phyloP scores from a whole-genome alignment of 2,888 invertebrate species.

The Stenichneumon culpator region DNA sequence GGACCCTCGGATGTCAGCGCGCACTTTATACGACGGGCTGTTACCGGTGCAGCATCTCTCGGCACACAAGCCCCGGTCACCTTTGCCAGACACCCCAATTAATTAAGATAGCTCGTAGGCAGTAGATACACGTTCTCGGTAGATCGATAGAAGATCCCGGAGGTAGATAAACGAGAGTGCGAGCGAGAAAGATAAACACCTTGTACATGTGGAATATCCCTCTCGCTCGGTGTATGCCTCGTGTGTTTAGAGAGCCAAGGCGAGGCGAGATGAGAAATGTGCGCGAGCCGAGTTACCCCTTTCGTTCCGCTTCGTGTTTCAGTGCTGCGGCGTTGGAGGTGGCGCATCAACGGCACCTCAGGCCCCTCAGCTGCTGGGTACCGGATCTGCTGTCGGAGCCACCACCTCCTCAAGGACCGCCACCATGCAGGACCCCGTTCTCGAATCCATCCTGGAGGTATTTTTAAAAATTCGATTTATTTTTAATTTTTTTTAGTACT shows the following conservation, averaged over 20 bases:
- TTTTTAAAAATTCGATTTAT: not conserved
- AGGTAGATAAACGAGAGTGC: conserved; percentile 70
- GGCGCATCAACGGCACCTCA: conserved; percentile 84
- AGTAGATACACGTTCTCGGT: conserved; percentile 71
- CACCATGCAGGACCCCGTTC: conserved; percentile 84
- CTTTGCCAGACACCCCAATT: conserved; percentile 76
- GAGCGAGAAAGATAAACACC: conserved; percentile 31
- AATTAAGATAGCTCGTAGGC: conserved; percentile 78
- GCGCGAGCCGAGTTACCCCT: conserved; percentile 35
- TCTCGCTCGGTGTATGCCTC: not conserved
- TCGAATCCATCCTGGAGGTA: conserved; percentile 84
- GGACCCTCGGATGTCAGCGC: conserved; percentile 47
- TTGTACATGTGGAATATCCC: not conserved
- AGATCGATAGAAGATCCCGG: conserved; percentile 77
- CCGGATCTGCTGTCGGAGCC: conserved; percentile 81
- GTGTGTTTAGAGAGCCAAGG: conserved; percentile 6
- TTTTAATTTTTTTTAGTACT: not conserved
- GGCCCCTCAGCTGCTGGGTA: conserved; percentile 83
- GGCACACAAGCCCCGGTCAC: conserved; percentile 13
- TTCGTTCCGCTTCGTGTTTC: conserved; percentile 70
- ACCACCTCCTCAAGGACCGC: conserved; percentile 81
- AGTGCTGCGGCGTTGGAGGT: conserved; percentile 85
- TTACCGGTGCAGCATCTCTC: conserved; percentile 51
- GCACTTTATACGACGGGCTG: conserved; percentile 51
- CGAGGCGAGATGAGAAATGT: conserved; percentile 18